These are phyloP conservation scores for Lutraria lutraria DNA, from an alignment of 2,888 invertebrate species.

Conservation along the genomic window DNA sequence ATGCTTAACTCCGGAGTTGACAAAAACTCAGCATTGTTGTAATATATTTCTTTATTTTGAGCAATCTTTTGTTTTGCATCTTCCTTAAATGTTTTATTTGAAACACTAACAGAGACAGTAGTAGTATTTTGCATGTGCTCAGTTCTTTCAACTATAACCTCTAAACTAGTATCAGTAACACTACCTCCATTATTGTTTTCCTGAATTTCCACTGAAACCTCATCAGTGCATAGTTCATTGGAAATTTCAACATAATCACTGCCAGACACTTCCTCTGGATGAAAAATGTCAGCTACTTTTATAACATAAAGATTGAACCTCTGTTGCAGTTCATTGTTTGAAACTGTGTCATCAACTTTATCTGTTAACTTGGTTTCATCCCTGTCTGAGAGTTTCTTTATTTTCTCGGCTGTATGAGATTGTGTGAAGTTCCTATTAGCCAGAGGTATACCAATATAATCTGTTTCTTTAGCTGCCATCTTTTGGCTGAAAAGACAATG, in stretches of 20 bases:
- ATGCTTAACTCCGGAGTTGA: not conserved
- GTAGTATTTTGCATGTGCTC: not conserved
- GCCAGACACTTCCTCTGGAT: not conserved
- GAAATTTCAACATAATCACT: not conserved
- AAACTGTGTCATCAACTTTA: not conserved
- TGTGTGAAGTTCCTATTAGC: not conserved
- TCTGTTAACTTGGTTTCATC: not conserved
- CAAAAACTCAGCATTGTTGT: not conserved
- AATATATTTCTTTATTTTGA: not conserved
- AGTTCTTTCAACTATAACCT: not conserved
- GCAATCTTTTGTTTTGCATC: not conserved
- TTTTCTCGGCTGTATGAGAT: not conserved
- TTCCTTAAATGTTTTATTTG: not conserved
- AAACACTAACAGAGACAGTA: not conserved
- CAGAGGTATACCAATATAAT: slow-evolving; percentile 5
- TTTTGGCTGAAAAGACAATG: not conserved
- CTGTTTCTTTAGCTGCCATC: not conserved
- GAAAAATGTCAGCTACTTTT: not conserved
- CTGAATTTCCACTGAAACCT: not conserved
- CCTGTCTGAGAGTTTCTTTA: not conserved
- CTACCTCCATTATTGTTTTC: not conserved
- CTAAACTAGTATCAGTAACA: not conserved
- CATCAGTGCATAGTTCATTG: not conserved
- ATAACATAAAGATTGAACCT: not conserved
- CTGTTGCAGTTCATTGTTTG: not conserved